phyloP scores from a whole-genome alignment of 2,797 vertebrate species.

The Pseudochirops corinnae region DNA sequence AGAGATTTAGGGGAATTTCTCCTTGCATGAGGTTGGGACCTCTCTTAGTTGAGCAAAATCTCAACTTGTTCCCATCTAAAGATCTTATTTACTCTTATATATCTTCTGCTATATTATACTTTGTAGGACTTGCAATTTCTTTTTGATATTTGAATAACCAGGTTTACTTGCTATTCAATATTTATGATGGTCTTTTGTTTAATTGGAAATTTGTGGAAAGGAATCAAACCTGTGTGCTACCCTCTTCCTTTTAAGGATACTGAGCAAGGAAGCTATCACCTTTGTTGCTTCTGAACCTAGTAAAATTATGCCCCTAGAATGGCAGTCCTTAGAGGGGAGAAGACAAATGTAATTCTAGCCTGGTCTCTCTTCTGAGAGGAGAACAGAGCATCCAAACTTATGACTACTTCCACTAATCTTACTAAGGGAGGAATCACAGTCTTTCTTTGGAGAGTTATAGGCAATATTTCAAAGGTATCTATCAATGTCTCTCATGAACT shows the following conservation, averaged over 20 bases:
- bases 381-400: background rate
- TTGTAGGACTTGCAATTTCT: background rate
- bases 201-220: background rate
- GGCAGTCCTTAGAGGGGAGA: background rate
- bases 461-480: background rate
- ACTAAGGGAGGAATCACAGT: background rate
- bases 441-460: background rate
- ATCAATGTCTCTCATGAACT: background rate
- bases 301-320: background rate
- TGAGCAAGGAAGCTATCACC: background rate
- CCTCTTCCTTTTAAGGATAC: background rate
- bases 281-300: background rate
- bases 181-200: background rate
- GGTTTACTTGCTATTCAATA: background rate
- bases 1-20: background rate
- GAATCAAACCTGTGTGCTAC: background rate
- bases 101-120: background rate
- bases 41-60: background rate
- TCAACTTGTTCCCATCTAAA: background rate
- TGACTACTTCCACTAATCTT: background rate
- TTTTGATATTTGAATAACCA: background rate
- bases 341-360: background rate
- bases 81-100: conserved; percentile 6
- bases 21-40: background rate
- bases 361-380: background rate